A percentile compares a stretch with the other conserved stretches of the same genome.
Evolutionary conservation across 2,888 invertebrate genomes (phyloP).

Genomic region (Balanococcus diminutus): DNA sequence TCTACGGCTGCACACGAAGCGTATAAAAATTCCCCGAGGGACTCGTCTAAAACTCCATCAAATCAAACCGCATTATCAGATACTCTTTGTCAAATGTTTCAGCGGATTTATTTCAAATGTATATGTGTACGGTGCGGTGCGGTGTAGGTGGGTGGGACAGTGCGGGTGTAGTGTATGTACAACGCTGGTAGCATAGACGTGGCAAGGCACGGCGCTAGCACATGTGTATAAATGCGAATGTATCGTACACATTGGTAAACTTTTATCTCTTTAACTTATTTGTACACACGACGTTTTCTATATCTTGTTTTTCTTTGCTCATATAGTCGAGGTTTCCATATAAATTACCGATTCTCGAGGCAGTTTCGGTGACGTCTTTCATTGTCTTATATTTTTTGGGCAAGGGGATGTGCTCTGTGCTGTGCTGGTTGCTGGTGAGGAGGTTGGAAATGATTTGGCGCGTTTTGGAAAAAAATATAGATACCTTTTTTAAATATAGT

Average conservation of each 20-base stretch:
- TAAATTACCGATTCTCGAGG: constrained; percentile 52
- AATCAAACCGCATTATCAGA: constrained; percentile 55
- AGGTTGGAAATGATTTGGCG: constrained; percentile 3
- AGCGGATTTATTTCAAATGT: constrained; percentile 52
- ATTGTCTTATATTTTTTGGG: background rate
- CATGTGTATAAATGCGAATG: background rate
- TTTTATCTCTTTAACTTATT: constrained; percentile 54
- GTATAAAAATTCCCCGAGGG: constrained; percentile 54
- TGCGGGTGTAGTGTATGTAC: background rate
- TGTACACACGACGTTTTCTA: constrained; percentile 50
- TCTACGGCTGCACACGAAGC: constrained; percentile 54
- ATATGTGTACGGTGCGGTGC: background rate
- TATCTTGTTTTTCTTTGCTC: constrained; percentile 44
- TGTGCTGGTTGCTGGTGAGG: constrained; percentile 10
- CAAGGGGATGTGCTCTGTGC: too few species aligned
- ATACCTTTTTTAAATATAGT: background rate
- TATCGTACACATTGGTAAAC: constrained; percentile 16
- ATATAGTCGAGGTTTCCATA: constrained; percentile 49
- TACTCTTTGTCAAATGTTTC: constrained; percentile 55
- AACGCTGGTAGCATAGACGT: background rate
- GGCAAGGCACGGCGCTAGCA: background rate
- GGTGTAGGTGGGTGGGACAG: background rate
- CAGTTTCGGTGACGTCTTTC: constrained; percentile 45
- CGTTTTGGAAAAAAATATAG: constrained; percentile 25
- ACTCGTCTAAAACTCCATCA: constrained; percentile 55